Evolutionary conservation across 2,888 invertebrate species (phyloP).

Genomic region (Autographa gamma): DNA sequence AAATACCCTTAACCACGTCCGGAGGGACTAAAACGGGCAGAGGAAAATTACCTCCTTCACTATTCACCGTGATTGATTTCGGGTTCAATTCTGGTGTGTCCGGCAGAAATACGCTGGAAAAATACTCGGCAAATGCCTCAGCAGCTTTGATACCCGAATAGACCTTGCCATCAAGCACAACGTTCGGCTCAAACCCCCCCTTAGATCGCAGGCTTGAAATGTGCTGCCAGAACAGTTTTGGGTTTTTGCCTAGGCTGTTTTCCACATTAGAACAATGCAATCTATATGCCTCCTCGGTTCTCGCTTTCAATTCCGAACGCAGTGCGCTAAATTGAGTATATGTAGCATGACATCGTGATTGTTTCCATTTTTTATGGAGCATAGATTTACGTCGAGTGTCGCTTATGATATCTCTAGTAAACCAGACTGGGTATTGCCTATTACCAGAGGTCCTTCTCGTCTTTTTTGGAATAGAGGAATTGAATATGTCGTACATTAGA

Average conservation of each 20-base stretch:
- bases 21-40: not conserved
- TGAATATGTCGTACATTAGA: slow-evolving; percentile 1
- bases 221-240: too few relatives aligned
- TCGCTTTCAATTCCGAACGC: not conserved
- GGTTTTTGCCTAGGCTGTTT: too few relatives aligned
- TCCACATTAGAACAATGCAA: not conserved
- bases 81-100: slow-evolving; percentile 5
- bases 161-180: not conserved
- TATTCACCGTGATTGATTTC: not conserved
- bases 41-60: not conserved
- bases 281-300: not conserved
- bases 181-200: too few relatives aligned
- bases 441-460: slow-evolving; percentile 5
- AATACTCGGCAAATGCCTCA: not conserved
- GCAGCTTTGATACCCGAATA: slow-evolving; percentile 5
- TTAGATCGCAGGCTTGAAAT: too few relatives aligned
- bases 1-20: slow-evolving; percentile 5
- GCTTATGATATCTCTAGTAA: slow-evolving; percentile 9
- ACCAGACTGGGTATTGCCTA: slow-evolving; percentile 7
- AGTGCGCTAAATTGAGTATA: too few relatives aligned
- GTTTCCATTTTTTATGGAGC: slow-evolving; percentile 7
- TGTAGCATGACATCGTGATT: not conserved
- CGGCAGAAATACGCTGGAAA: slow-evolving; percentile 12
- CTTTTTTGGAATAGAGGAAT: slow-evolving; percentile 13
- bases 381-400: slow-evolving; percentile 8